Evolutionary conservation across 2,888 invertebrate genomes (phyloP).

Genomic region (Ophion ventricosus): DNA sequence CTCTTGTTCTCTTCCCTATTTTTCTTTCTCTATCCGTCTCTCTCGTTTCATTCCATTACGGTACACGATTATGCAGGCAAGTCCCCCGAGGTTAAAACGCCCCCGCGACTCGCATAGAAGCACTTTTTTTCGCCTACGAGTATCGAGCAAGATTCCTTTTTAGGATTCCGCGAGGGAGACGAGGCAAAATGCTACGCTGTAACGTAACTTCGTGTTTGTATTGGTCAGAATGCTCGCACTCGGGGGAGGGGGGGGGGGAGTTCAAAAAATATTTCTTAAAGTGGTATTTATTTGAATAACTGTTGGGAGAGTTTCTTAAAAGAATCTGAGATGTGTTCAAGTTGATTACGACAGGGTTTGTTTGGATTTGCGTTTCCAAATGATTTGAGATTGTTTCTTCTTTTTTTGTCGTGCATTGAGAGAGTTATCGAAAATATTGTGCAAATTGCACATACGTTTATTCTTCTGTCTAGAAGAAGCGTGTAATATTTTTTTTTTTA

Average conservation of each 20-base stretch:
- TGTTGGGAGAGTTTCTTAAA: not conserved
- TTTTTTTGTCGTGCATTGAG: not conserved
- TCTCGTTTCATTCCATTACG: not conserved
- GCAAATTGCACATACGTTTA: not conserved
- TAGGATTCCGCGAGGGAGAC: slow-evolving; percentile 60
- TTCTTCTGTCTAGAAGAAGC: not conserved
- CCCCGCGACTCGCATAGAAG: slow-evolving; percentile 53
- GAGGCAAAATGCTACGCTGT: slow-evolving; percentile 32
- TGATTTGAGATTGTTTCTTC: not conserved
- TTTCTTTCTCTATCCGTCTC: not conserved
- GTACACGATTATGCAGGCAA: slow-evolving; percentile 36
- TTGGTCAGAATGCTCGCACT: not conserved
- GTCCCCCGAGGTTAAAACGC: slow-evolving; percentile 56
- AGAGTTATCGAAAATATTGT: not conserved
- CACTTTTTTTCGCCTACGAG: slow-evolving; percentile 63
- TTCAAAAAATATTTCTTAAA: not conserved
- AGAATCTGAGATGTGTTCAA: not conserved
- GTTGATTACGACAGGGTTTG: not conserved
- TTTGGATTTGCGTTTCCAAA: not conserved
- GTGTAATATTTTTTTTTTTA: not conserved
- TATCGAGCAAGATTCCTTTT: slow-evolving; percentile 66
- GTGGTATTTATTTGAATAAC: not conserved
- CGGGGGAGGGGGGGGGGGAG: not conserved
- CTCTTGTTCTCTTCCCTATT: not conserved
- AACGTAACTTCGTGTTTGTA: slow-evolving; percentile 21